These are phyloP conservation scores for Tenthredo notha DNA, from an alignment of 2,888 invertebrate genomes.

Conservation along the genomic window DNA sequence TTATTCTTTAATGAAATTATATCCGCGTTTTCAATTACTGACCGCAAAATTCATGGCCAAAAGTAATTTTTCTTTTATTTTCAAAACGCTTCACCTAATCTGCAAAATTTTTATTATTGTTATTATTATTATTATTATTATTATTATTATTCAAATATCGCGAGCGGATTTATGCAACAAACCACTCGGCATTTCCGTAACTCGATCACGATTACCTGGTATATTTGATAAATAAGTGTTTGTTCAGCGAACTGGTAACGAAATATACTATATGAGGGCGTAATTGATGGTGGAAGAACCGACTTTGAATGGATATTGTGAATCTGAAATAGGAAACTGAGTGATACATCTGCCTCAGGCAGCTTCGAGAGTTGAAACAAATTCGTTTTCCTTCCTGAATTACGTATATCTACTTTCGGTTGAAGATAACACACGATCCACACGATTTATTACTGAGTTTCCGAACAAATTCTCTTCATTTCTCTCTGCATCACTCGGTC, in stretches of 20 bases:
- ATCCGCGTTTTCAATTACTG: no score
- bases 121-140: background rate
- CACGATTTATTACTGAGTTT: background rate
- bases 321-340: constrained; percentile 19
- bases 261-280: background rate
- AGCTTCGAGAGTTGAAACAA: background rate
- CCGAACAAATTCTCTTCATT: background rate
- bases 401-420: background rate
- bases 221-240: background rate
- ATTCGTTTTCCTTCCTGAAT: background rate
- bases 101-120: background rate
- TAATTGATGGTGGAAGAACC: constrained; percentile 45
- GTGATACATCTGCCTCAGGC: background rate
- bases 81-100: background rate
- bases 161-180: background rate
- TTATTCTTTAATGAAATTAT: no score
- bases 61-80: background rate
- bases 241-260: constrained; percentile 17
- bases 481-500: background rate
- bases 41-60: no score
- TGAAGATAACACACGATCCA: constrained; percentile 13
- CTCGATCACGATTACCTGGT: constrained; percentile 24
- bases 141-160: background rate
- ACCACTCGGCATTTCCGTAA: background rate
- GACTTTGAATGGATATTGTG: background rate